These are phyloP conservation scores for Cyprinodon variegatus DNA, from an alignment of 2,113 vertebrate genomes.

Conservation along the genomic window DNA sequence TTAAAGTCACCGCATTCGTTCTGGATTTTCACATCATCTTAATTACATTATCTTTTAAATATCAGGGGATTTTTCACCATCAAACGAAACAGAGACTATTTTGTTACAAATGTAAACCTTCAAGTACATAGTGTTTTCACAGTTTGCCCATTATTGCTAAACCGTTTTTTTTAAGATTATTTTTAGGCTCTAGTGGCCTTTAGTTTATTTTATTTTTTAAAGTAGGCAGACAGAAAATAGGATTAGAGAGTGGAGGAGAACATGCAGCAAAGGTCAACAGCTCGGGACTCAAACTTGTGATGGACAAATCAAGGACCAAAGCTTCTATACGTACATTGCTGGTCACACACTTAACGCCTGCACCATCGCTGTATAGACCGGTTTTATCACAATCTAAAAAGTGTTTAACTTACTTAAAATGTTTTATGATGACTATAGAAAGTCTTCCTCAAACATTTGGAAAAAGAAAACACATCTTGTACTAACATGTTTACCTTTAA, in stretches of 20 bases:
- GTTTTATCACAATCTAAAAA: too few relatives aligned
- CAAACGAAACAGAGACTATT: background rate
- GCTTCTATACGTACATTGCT: too few relatives aligned
- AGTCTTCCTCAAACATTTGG: background rate
- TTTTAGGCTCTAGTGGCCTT: too few relatives aligned
- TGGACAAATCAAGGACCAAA: too few relatives aligned
- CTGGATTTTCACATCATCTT: background rate
- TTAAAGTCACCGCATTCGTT: background rate
- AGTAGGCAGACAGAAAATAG: too few relatives aligned
- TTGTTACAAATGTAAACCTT: background rate
- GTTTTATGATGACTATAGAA: background rate
- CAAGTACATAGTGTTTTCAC: background rate
- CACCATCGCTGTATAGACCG: too few relatives aligned
- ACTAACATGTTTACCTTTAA: too few relatives aligned
- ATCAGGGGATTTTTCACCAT: background rate
- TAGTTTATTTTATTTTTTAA: too few relatives aligned
- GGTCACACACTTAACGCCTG: too few relatives aligned
- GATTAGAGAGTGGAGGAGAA: too few relatives aligned
- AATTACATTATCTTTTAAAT: background rate
- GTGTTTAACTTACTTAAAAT: background rate
- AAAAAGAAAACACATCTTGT: background rate
- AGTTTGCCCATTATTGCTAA: background rate
- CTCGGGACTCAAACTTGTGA: too few relatives aligned
- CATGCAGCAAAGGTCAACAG: too few relatives aligned
- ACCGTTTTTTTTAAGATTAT: background rate